Evolutionary conservation across 2,113 vertebrate species (phyloP).

Genomic region (Mungos mungo): DNA sequence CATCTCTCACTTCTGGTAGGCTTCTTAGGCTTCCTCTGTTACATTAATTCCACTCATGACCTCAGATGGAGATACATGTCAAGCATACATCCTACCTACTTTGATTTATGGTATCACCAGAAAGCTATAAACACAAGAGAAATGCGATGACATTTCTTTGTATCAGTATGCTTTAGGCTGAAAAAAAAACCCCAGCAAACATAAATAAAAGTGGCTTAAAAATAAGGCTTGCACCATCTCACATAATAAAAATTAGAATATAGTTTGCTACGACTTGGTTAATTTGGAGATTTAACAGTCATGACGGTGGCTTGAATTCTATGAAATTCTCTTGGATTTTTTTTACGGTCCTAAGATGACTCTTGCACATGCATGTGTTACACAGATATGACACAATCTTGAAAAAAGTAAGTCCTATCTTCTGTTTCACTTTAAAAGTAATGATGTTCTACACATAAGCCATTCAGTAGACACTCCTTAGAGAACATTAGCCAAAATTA

Average conservation of each 20-base stretch:
- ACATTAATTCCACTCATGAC: neutral
- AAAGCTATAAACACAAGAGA: neutral
- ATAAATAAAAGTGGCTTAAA: neutral
- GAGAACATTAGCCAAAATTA: neutral
- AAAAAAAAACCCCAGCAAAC: neutral
- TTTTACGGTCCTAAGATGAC: neutral
- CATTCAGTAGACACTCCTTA: neutral
- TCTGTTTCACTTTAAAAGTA: neutral
- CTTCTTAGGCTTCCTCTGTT: neutral
- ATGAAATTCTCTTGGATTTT: neutral
- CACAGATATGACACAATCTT: neutral
- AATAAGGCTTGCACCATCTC: neutral
- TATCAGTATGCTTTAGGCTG: neutral
- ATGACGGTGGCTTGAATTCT: neutral
- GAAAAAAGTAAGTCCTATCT: neutral
- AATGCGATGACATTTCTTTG: neutral
- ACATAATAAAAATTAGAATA: neutral
- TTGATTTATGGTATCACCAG: neutral
- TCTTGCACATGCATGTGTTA: neutral
- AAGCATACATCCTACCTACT: neutral
- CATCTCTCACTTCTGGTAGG: neutral
- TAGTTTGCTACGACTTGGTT: neutral
- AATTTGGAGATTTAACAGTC: neutral
- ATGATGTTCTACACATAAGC: neutral
- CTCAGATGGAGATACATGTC: neutral